A percentile compares a stretch with the other conserved stretches of the same genome.
These are phyloP conservation scores for Pleuronectes platessa DNA, from an alignment of 2,113 vertebrate species.

Conservation along the genomic window DNA sequence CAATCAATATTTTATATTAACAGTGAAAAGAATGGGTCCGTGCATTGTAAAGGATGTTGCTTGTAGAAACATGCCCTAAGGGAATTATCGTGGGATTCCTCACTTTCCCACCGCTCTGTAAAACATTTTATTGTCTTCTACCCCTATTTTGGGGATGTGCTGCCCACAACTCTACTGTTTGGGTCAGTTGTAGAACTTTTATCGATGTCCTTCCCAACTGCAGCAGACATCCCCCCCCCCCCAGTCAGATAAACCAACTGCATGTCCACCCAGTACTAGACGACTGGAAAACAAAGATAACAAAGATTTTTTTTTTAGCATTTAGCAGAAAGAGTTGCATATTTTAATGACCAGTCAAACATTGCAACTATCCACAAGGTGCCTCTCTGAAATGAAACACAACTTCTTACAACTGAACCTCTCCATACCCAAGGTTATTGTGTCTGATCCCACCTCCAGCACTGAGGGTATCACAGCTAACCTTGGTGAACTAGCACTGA, in stretches of 20 bases:
- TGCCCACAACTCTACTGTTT: background rate
- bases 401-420: too few species aligned
- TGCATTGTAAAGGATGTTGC: background rate
- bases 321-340: too few species aligned
- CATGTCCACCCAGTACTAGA: too few species aligned
- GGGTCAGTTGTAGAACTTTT: background rate
- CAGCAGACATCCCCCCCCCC: background rate
- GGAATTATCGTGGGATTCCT: background rate
- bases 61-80: background rate
- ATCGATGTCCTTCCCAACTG: background rate
- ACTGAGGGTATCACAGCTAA: too few species aligned
- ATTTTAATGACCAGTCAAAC: too few species aligned
- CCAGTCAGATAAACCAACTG: too few species aligned
- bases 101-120: background rate
- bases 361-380: too few species aligned
- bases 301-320: too few species aligned
- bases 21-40: background rate
- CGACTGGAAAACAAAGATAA: too few species aligned
- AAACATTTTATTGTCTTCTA: background rate
- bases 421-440: too few species aligned
- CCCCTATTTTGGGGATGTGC: background rate
- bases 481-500: background rate
- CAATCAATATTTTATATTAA: slow-evolving; percentile 1
- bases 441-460: too few species aligned
- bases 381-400: too few species aligned